Evolutionary conservation across 1,140 invertebrate species (phyloP).

Genomic region (Battus philenor): DNA sequence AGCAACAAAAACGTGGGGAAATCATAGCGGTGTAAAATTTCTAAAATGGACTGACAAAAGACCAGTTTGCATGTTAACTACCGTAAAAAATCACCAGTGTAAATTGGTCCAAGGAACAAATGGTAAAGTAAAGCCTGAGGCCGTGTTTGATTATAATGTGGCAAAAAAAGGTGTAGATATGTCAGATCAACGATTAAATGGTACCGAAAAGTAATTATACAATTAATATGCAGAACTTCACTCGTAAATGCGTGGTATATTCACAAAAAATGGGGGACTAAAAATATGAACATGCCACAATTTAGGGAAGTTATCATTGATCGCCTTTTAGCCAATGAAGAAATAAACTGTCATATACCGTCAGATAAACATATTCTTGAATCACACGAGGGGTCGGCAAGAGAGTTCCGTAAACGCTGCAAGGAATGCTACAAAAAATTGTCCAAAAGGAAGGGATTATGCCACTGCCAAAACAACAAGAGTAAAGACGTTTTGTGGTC

Average conservation of each 20-base stretch:
- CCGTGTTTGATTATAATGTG: constrained; percentile 19
- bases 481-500: not conserved
- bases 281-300: not conserved
- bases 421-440: not conserved
- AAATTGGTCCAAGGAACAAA: constrained; percentile 4
- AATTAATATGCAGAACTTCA: constrained; percentile 31
- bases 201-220: constrained; percentile 44
- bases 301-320: not conserved
- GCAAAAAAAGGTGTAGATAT: constrained; percentile 23
- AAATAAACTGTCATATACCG: not conserved
- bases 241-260: constrained; percentile 19
- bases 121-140: constrained; percentile 12
- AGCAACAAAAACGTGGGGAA: constrained; percentile 35
- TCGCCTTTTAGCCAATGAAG: not conserved
- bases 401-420: not conserved
- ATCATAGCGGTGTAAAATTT: constrained; percentile 29
- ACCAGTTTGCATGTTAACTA: constrained; percentile 34
- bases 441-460: not conserved
- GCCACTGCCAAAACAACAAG: not conserved
- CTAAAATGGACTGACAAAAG: constrained; percentile 42
- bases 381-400: not conserved
- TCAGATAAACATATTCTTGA: not conserved
- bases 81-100: constrained; percentile 4
- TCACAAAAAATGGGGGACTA: constrained; percentile 6
- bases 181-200: constrained; percentile 35